phyloP scores from a whole-genome alignment of 2,113 vertebrate species.

The Rana temporaria region DNA sequence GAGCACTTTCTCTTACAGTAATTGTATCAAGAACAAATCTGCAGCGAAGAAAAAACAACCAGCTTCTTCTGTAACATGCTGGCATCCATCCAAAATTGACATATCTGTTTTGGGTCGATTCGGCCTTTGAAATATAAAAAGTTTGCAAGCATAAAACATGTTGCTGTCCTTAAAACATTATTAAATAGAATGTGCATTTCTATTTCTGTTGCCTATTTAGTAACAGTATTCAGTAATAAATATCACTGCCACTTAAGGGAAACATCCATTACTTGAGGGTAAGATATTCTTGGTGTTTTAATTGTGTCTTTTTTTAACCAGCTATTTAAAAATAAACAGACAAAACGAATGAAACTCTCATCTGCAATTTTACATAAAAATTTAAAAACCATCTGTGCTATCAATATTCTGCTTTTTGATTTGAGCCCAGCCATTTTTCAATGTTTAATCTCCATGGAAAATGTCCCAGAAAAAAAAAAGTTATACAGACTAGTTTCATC shows the following conservation, averaged over 20 bases:
- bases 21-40: too few species aligned
- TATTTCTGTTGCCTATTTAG: too few species aligned
- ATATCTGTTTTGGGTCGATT: too few species aligned
- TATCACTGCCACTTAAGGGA: background rate
- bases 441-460: conserved; percentile 47
- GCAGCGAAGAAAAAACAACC: too few species aligned
- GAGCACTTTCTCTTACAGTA: too few species aligned
- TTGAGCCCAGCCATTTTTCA: conserved; percentile 45
- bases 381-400: conserved; percentile 39
- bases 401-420: conserved; percentile 29
- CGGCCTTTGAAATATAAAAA: too few species aligned
- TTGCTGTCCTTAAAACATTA: too few species aligned
- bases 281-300: conserved; percentile 19
- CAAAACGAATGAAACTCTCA: conserved; percentile 39
- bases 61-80: too few species aligned
- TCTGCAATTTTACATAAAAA: conserved; percentile 44
- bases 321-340: conserved; percentile 46
- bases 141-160: too few species aligned
- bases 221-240: background rate
- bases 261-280: background rate
- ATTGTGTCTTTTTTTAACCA: conserved; percentile 42
- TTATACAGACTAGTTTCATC: background rate
- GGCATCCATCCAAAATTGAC: too few species aligned
- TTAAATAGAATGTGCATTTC: too few species aligned
- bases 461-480: background rate